Base-by-base conservation (phyloP, 2,888 invertebrate genomes). In the Dorcus hopei region DNA sequence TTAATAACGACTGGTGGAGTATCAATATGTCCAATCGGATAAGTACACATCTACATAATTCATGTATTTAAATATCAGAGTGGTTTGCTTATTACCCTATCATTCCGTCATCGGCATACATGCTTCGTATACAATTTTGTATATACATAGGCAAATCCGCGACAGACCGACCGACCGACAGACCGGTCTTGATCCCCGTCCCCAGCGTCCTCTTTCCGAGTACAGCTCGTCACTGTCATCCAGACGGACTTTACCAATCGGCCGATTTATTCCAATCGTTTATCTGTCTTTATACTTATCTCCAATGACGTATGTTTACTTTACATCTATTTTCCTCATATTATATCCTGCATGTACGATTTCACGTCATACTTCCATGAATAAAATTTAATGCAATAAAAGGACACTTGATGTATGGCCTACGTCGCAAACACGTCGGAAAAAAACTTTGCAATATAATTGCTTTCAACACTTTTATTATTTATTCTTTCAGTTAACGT, bases 1-100 rank as follows among this genome's bases (percentile, higher is more conserved):
- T 78, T 77, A 77, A 77, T 77, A 77, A 77, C 77, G 70, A 65
- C 68, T 71, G 73, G 72, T 72, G 75, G 75, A 77, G 75, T 78
- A 78, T 78, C 78, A 77, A 78, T 78, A 78, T 78, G 78, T 77
- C 77, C 76, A 77, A 78, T 78, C 77, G 77, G 74, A 76, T 77
- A 77, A 77, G 74, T 74, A 75, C 72, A 68, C 70, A 77, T 77
- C 76, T 78, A 77, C 76, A 78, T 78, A 78, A 78, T 78, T 77
- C 76, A 78, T 78, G 75, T 75, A 77, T 78, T 78, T 77, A 78
- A 78, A 78, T 77, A 77, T 74, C 72, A 66, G 67, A 66, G 72
- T 68, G 73, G 73, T 72, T 74, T 72, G 73, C 72, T 77, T 77
- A 77, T 75, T 77, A 77, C 77, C 78, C 76, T 77, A 77, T 77